These are phyloP conservation scores for Xenopus laevis DNA, from an alignment of 2,113 vertebrate genomes.

Conservation along the genomic window DNA sequence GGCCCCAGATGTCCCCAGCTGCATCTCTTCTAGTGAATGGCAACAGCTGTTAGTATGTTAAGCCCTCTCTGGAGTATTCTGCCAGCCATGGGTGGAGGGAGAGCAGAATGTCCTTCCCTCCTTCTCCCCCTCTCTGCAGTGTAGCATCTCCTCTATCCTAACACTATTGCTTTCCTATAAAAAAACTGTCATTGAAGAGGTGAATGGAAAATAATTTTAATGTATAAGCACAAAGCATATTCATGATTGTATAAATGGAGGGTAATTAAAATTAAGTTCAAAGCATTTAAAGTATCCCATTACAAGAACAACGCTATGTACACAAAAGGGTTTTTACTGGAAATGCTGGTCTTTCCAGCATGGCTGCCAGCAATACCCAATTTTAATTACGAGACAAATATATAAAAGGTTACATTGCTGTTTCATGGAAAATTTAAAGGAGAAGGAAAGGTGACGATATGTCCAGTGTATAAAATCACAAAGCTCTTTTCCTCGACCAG, in stretches of 20 bases:
- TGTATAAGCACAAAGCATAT: background rate
- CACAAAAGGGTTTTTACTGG: background rate
- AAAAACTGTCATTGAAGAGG: no score
- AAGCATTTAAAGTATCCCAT: background rate
- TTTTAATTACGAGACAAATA: conserved; percentile 7
- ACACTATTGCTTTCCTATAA: no score
- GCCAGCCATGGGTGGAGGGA: conserved; percentile 2
- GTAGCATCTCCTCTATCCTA: background rate
- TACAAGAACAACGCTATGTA: background rate
- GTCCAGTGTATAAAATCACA: no score
- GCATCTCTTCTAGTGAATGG: conserved; percentile 27
- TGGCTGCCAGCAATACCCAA: background rate
- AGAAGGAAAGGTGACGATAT: no score
- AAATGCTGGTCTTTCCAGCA: conserved; percentile 16
- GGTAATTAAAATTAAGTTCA: conserved; percentile 20
- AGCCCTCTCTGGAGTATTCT: conserved; percentile 12
- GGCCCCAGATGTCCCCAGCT: conserved; percentile 36
- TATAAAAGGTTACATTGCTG: background rate
- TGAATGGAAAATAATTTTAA: no score
- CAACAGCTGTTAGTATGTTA: conserved; percentile 38
- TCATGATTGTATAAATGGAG: conserved; percentile 12
- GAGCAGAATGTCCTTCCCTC: background rate
- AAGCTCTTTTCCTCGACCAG: no score
- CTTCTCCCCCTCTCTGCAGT: background rate
- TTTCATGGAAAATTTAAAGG: no score